Conservation (phyloP, 1,140 invertebrate genomes). For the Micrasema minimum region DNA sequence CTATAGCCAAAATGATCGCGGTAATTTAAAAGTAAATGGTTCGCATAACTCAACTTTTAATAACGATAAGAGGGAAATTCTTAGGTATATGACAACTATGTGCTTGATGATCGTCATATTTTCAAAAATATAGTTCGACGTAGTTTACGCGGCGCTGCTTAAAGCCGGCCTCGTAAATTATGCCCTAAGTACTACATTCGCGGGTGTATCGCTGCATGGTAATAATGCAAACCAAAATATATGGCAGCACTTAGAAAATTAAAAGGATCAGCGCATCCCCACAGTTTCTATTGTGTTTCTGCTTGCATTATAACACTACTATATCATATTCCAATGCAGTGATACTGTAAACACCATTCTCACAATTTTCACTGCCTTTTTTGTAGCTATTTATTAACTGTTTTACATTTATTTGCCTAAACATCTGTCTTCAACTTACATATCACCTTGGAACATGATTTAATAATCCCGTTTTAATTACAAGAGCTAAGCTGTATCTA, state of each 20-base stretch:
- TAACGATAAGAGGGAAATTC: conserved; percentile 15
- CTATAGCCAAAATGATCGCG: too few species aligned
- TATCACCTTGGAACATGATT: too few species aligned
- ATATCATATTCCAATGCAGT: too few species aligned
- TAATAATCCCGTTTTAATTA: too few species aligned
- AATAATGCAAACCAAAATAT: conserved; percentile 43
- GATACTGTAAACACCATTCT: too few species aligned
- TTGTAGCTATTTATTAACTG: too few species aligned
- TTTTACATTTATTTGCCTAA: too few species aligned
- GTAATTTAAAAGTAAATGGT: too few species aligned
- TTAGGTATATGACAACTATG: conserved; percentile 1
- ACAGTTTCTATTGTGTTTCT: conserved; percentile 28
- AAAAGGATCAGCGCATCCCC: conserved; percentile 39
- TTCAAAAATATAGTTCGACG: conserved; percentile 20
- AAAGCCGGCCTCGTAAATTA: conserved; percentile 29
- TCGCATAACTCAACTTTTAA: conserved; percentile 11
- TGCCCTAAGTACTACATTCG: conserved; percentile 2
- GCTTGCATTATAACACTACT: too few species aligned
- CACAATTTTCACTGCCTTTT: too few species aligned
- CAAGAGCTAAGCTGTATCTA: too few species aligned
- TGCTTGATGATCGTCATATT: conserved; percentile 24
- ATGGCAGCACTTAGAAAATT: conserved; percentile 48
- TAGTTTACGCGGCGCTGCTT: conserved; percentile 14
- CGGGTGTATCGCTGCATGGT: conserved; percentile 26
- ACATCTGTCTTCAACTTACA: too few species aligned